Base-by-base conservation (phyloP, 2,888 invertebrate species). In the Thera britannica region DNA sequence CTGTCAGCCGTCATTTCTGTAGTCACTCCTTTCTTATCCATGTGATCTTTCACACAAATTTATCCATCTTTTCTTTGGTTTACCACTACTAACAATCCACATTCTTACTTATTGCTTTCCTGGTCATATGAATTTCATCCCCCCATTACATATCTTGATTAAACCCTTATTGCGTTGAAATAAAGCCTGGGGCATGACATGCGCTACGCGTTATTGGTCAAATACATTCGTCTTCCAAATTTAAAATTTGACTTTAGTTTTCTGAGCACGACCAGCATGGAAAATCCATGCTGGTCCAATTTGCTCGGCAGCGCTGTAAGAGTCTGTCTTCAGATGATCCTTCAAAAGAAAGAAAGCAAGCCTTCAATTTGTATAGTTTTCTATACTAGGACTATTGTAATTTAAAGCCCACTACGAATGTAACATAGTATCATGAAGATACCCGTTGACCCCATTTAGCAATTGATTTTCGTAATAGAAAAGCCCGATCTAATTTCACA, bases 401-500 rank as follows among this genome's bases (percentile, higher is more conserved):
- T 4, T 41, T 1, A 41, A 23, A 51, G 7, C 52, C 8, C 34
- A 34, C n/a, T 56, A 52, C 35, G 38, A 58, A 52, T 56, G 11
- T 52, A 38, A 68, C 61, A 56, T 62, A 23, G 23, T 23, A 23
- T 48, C 38, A 68, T 52, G 61, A 51, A 60, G 66, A 72, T 9
- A 63, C 36, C 23, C 65, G 36, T 48, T 51, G 68, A 66, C 62
- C 54, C 49, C 34, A 61, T 71, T 59, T 51, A 8, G 49, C 6
- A 67, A 72, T 58, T n/a, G 59, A 67, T 73, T 68, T 59, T 62
- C 62, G 62, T 62, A 34, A 57, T 70, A 73, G 66, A 73, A 76
- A 75, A 71, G 60, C 65, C 58, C 77, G 72, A 73, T 71, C 75
- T 75, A 76, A 79, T 74, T 58, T 66, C 70, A 71, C 68, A 70